Conservation (phyloP, 1,140 invertebrate genomes). For the Cydia pomonella region DNA sequence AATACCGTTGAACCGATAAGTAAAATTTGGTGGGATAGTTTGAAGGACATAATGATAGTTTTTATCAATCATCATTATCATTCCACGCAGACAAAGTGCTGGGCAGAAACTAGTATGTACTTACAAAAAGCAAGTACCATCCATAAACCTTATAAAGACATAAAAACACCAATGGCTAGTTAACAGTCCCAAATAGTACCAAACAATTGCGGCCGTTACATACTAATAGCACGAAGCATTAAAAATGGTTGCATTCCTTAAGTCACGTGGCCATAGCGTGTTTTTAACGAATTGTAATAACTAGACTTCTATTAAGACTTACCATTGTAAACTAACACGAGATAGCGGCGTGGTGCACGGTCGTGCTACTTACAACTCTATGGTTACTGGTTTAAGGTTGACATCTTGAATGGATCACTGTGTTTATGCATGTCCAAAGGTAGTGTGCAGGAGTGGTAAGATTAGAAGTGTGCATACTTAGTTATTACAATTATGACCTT, state of each 20-base stretch:
- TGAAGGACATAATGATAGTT: too few species aligned
- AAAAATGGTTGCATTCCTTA: not conserved
- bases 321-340: constrained; percentile 24
- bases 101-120: too few species aligned
- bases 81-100: too few species aligned
- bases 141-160: too few species aligned
- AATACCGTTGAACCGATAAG: too few species aligned
- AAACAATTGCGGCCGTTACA: not conserved
- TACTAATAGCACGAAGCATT: not conserved
- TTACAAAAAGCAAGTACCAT: too few species aligned
- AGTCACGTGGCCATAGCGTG: not conserved
- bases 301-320: constrained; percentile 12
- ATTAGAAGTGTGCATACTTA: not conserved
- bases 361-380: not conserved
- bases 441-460: constrained; percentile 7
- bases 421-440: constrained; percentile 17
- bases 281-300: constrained; percentile 18
- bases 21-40: too few species aligned
- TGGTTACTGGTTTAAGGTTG: not conserved
- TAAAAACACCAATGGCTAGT: too few species aligned
- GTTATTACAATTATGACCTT: not conserved
- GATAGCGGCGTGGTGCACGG: not conserved
- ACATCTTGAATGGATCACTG: not conserved
- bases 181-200: too few species aligned
- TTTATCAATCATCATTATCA: too few species aligned